Percentiles rank a stretch among this genome's conserved stretches.
These are phyloP conservation scores for Caenorhabditis sinica DNA, from an alignment of 2,888 invertebrate species.

Conservation along the genomic window DNA sequence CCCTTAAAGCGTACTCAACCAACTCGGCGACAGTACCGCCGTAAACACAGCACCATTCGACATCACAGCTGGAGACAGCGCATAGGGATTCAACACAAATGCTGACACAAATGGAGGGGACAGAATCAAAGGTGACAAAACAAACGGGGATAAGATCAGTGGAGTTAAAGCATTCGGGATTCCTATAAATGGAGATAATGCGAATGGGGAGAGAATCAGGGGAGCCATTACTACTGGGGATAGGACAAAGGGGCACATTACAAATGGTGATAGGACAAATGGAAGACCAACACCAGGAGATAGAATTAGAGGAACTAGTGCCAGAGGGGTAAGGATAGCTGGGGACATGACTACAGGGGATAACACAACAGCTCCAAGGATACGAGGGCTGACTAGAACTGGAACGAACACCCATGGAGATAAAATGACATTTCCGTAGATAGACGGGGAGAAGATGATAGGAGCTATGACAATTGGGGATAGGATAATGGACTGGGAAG, in stretches of 20 bases:
- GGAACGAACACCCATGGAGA: constrained; percentile 73
- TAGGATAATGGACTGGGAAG: constrained; percentile 71
- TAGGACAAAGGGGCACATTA: constrained; percentile 68
- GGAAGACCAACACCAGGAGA: constrained; percentile 69
- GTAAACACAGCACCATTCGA: constrained; percentile 69
- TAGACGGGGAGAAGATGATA: constrained; percentile 65
- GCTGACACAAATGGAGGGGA: constrained; percentile 66
- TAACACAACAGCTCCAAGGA: constrained; percentile 68
- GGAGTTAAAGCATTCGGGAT: constrained; percentile 63
- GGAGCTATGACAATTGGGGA: constrained; percentile 70
- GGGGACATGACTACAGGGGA: constrained; percentile 65
- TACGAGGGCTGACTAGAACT: constrained; percentile 70
- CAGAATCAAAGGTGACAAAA: constrained; percentile 69
- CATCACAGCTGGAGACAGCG: constrained; percentile 68
- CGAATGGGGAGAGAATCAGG: constrained; percentile 68
- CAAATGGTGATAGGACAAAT: constrained; percentile 61
- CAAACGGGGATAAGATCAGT: constrained; percentile 71
- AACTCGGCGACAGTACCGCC: constrained; percentile 67
- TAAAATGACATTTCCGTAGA: constrained; percentile 70
- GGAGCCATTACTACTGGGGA: constrained; percentile 67
- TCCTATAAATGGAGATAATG: constrained; percentile 67
- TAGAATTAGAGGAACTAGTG: constrained; percentile 69
- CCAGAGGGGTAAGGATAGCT: constrained; percentile 62
- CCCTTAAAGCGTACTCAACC: constrained; percentile 62
- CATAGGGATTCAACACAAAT: constrained; percentile 66